Percentiles rank a stretch among this genome's conserved stretches.
phyloP scores from a whole-genome alignment of 2,888 invertebrate genomes.

The Zaprionus lineosus region DNA sequence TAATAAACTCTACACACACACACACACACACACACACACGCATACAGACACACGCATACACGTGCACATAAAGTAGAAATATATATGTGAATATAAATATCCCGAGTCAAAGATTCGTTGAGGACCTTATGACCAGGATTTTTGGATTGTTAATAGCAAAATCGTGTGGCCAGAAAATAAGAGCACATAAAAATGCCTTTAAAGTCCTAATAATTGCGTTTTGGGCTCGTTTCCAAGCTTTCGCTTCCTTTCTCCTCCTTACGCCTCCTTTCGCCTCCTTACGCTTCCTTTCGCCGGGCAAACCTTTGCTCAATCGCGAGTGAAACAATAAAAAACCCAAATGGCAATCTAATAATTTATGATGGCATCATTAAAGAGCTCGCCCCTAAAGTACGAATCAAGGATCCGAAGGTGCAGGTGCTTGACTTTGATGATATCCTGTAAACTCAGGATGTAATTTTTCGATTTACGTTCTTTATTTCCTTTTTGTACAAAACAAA shows the following conservation, averaged over 20 bases:
- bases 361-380: conserved; percentile 73
- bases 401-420: background rate
- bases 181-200: conserved; percentile 74
- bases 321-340: conserved; percentile 81
- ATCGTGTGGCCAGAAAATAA: conserved; percentile 70
- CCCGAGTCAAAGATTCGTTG: too few relatives aligned
- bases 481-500: too few relatives aligned
- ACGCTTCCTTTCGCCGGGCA: background rate
- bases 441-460: too few relatives aligned
- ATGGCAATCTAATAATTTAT: conserved; percentile 81
- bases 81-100: too few relatives aligned
- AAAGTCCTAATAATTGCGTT: conserved; percentile 77
- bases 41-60: too few relatives aligned
- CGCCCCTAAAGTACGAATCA: background rate
- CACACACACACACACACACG: too few relatives aligned
- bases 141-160: conserved; percentile 65
- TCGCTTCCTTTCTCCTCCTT: too few relatives aligned
- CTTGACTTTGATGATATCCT: background rate
- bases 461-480: too few relatives aligned
- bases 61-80: too few relatives aligned
- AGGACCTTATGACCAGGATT: too few relatives aligned
- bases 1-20: conserved; percentile 54
- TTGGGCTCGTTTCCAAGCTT: conserved; percentile 61
- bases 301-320: conserved; percentile 76
- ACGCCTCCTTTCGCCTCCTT: too few relatives aligned